Base-by-base conservation (phyloP, 2,888 invertebrate species). In the Silvanus unidentatus region DNA sequence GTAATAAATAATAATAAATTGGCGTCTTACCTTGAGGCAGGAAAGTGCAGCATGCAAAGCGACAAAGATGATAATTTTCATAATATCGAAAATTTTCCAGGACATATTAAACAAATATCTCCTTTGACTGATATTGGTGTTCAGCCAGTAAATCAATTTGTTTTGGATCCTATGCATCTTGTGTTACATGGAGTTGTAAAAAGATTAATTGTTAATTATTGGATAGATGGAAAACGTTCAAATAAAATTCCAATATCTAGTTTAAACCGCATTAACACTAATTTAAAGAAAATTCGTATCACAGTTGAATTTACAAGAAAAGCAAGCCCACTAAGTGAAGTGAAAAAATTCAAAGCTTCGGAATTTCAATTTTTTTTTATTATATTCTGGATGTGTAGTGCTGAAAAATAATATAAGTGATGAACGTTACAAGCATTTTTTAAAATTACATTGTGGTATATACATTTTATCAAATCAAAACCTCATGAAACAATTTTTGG, bases 131-230 rank as follows among this genome's bases (percentile, higher is more conserved):
- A 16, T 1, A 16, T 49, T 12, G 38, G 43, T 27, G 28, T 50
- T 11, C 40, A 40, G 34, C 28, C 50, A 30, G 45, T 50, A n/a
- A 32, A 41, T 15, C 39, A 50, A 41, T 38, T 49, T 35, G 45
- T 42, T 3, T 30, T 50, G 11, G 52, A 52, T 40, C 47, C 47
- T 2, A 47, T 52, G 49, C 52, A 52, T 47, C 11, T 49, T 16
- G 34, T 52, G 32, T 52, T 22, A 32, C 13, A 48, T 16, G 52
- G 52, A 13, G 52, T 50, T 29, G 39, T 40, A 2, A 50, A 44
- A 45, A 35, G 50, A 29, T 34, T 48, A 14, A 29, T 52, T 22
- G 28, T 40, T 14, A 43, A 41, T 14, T 44, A 40, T 43, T 32
- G 22, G 38, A 16, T 45, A 39, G 44, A 39, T 16, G 42, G 22